Evolutionary conservation across 2,888 invertebrate species (phyloP).

Genomic region (Eumerus sabulonum): DNA sequence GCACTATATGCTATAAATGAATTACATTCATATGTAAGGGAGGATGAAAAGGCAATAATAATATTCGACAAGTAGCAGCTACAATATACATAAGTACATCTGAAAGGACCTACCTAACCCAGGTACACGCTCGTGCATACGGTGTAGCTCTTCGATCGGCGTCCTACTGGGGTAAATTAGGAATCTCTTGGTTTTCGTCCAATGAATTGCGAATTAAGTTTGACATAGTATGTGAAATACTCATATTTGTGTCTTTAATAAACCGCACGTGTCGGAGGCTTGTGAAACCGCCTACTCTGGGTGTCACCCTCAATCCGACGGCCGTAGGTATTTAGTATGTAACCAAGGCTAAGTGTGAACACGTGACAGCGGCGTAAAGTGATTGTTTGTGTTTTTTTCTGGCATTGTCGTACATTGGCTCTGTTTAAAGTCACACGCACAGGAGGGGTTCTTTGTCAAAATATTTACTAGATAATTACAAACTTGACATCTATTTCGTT

Average conservation of each 20-base stretch:
- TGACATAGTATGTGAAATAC: conserved; percentile 22
- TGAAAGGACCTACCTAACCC: no score
- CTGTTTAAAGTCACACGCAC: conserved; percentile 28
- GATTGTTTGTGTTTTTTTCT: neutral
- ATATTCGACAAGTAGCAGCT: no score
- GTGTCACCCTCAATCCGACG: conserved; percentile 36
- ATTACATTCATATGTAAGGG: neutral
- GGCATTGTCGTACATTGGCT: conserved; percentile 11
- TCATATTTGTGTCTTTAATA: conserved; percentile 43
- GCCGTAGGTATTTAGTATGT: conserved; percentile 8
- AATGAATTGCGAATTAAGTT: conserved; percentile 43
- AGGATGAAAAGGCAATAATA: no score
- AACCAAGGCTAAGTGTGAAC: conserved; percentile 36
- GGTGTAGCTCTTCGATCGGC: conserved; percentile 14
- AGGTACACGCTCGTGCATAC: no score
- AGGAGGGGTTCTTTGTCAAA: conserved; percentile 39
- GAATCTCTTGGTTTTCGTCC: conserved; percentile 62
- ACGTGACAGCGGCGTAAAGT: conserved; percentile 24
- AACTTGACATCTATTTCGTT: conserved; percentile 16
- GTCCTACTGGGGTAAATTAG: conserved; percentile 57
- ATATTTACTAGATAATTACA: conserved; percentile 37
- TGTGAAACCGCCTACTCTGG: conserved; percentile 44
- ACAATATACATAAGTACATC: no score
- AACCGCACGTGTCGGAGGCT: conserved; percentile 41
- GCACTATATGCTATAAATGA: no score